Percentiles rank a stretch among this genome's conserved stretches.
These are phyloP conservation scores for Gulo gulo DNA, from an alignment of 2,113 vertebrate genomes.

Conservation along the genomic window DNA sequence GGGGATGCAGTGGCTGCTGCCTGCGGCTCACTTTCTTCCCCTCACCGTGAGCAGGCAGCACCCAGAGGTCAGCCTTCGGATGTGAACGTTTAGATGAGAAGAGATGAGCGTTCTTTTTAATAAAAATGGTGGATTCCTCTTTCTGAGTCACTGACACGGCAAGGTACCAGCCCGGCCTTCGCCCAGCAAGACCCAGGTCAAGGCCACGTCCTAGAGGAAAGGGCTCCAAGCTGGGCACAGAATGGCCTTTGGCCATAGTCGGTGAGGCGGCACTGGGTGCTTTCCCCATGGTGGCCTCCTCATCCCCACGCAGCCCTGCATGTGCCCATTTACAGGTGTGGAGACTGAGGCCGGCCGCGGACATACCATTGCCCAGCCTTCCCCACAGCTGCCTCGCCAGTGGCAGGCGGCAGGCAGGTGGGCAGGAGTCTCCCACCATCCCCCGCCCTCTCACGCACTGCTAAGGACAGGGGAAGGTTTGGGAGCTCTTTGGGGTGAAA, in stretches of 20 bases:
- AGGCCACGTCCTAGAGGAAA: background rate
- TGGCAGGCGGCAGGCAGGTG: background rate
- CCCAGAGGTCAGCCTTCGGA: background rate
- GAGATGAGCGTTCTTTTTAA: background rate
- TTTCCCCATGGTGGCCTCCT: fast-evolving
- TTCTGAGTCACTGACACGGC: background rate
- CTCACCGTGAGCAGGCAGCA: background rate
- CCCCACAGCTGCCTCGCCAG: background rate
- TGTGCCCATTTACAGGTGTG: background rate
- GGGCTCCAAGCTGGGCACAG: fast-evolving
- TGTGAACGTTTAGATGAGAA: background rate
- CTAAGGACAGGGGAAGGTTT: background rate
- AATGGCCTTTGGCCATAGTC: background rate
- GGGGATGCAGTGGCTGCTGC: too few species aligned
- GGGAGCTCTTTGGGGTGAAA: too few species aligned
- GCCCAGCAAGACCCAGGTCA: background rate
- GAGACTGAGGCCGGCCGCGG: background rate
- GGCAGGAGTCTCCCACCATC: background rate
- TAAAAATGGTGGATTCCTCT: background rate
- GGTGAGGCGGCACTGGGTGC: background rate
- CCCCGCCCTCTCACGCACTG: fast-evolving
- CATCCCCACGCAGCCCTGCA: background rate
- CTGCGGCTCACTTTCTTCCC: too few species aligned
- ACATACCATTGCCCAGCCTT: background rate
- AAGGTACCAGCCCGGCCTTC: fast-evolving